These are phyloP conservation scores for Dorcus parallelipipedus DNA, from an alignment of 2,888 invertebrate genomes.

Conservation along the genomic window DNA sequence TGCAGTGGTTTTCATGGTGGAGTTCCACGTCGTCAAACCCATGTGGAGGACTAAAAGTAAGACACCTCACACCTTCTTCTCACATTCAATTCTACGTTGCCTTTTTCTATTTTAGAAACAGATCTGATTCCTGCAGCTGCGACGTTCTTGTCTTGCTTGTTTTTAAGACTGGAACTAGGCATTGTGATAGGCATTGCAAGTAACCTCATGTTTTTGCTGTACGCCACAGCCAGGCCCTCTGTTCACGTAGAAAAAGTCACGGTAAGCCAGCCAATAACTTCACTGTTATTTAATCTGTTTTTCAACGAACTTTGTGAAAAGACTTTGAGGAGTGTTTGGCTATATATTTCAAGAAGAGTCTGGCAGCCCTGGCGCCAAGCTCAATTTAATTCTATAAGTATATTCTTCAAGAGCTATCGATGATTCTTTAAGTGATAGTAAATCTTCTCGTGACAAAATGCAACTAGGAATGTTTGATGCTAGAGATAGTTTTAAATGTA, in stretches of 20 bases:
- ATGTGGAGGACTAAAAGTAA: conserved; percentile 66
- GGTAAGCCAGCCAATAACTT: conserved; percentile 43
- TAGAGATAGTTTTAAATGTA: no score
- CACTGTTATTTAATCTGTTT: neutral
- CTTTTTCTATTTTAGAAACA: conserved; percentile 50
- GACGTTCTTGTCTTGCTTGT: conserved; percentile 64
- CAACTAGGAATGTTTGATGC: no score
- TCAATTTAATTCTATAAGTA: no score
- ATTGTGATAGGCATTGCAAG: conserved; percentile 63
- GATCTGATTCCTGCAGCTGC: conserved; percentile 63
- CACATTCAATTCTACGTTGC: no score
- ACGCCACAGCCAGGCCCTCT: conserved; percentile 62
- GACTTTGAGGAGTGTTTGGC: no score
- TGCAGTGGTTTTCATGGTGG: conserved; percentile 68
- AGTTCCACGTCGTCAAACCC: conserved; percentile 59
- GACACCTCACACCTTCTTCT: conserved; percentile 15
- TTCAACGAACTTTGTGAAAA: no score
- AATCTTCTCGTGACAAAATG: no score
- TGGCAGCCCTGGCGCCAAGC: no score
- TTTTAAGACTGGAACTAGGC: conserved; percentile 64
- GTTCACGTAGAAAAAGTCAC: conserved; percentile 56
- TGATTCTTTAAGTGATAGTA: no score
- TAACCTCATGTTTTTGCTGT: conserved; percentile 60
- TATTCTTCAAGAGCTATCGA: no score
- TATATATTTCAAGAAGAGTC: no score